Conservation (phyloP, 2,113 vertebrate genomes). For the Procapra przewalskii region DNA sequence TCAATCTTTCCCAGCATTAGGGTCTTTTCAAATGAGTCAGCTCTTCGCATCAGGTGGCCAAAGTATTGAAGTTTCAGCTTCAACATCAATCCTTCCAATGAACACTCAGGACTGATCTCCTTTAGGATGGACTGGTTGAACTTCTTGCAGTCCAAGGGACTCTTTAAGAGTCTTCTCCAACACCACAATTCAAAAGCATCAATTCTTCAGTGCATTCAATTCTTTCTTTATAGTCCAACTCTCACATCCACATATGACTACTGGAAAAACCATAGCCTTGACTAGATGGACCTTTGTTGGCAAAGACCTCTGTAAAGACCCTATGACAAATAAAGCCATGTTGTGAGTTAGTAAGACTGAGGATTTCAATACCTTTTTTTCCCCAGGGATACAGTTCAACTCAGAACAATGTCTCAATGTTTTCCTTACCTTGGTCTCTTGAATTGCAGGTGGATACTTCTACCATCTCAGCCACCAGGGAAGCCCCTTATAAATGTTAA, state of each 20-base stretch:
- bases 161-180: not conserved
- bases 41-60: rapidly evolving
- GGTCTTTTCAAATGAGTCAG: not conserved
- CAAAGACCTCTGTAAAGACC: not conserved
- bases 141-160: not conserved
- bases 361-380: not conserved
- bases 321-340: not conserved
- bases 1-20: not conserved
- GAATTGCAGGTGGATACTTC: not conserved
- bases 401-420: not conserved
- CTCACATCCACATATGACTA: not conserved
- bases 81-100: not conserved
- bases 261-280: not conserved
- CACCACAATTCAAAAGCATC: not conserved
- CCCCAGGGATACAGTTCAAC: not conserved
- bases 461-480: not conserved
- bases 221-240: not conserved
- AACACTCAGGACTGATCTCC: not conserved
- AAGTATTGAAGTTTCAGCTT: not conserved
- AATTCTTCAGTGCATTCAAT: not conserved
- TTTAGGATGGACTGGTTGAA: not conserved
- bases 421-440: not conserved
- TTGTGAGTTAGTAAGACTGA: not conserved
- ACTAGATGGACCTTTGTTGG: not conserved
- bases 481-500: not conserved